Conservation (phyloP, 2,888 invertebrate genomes). For the Protophormia terraenovae region DNA sequence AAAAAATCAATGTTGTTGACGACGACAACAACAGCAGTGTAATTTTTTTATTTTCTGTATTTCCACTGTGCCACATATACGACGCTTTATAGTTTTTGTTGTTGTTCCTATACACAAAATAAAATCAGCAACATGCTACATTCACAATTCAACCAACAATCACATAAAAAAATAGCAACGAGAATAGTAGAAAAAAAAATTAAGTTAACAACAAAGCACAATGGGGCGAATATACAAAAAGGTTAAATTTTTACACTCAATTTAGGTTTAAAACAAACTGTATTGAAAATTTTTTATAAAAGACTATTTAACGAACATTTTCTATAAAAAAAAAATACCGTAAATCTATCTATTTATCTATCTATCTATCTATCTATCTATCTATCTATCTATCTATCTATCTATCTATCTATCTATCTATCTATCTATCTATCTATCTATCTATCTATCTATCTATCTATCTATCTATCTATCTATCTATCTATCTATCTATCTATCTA, state of each 20-base stretch:
- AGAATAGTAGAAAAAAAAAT: constrained; percentile 31
- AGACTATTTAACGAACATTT: too few relatives aligned
- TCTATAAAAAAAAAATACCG: too few relatives aligned
- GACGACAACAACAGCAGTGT: constrained; percentile 18
- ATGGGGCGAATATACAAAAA: constrained; percentile 6
- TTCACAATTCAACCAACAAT: constrained; percentile 47
- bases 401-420: too few relatives aligned
- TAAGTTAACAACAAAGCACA: constrained; percentile 47
- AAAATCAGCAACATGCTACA: constrained; percentile 52
- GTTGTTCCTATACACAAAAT: constrained; percentile 16
- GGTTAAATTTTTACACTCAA: neutral
- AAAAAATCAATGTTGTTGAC: constrained; percentile 50
- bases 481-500: too few relatives aligned
- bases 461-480: too few relatives aligned
- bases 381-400: too few relatives aligned
- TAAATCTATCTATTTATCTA: too few relatives aligned
- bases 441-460: too few relatives aligned
- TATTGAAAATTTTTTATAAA: too few relatives aligned
- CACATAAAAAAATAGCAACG: neutral
- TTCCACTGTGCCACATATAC: constrained; percentile 47
- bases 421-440: too few relatives aligned
- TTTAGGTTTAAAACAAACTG: too few relatives aligned
- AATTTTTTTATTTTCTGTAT: constrained; percentile 16
- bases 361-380: too few relatives aligned
- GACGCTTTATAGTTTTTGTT: constrained; percentile 15